phyloP scores from a whole-genome alignment of 2,113 vertebrate genomes.

The Esox niger region DNA sequence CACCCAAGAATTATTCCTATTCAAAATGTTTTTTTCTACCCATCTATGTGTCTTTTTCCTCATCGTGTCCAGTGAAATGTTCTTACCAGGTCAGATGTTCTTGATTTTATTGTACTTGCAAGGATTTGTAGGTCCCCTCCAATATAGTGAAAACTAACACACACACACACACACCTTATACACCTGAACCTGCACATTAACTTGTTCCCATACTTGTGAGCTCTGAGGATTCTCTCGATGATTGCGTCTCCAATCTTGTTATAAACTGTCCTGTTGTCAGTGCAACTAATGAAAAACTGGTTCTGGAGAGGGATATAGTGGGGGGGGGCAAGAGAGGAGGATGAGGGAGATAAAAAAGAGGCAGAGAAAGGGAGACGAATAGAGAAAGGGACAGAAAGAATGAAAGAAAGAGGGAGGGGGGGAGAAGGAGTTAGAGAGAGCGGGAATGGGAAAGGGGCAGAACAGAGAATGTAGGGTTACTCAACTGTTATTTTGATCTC shows the following conservation, averaged over 20 bases:
- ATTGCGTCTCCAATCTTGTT: slow-evolving; percentile 94
- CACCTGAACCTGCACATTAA: not conserved
- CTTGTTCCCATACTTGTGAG: slow-evolving; percentile 89
- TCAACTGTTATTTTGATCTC: too few species aligned
- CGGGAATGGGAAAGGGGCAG: too few species aligned
- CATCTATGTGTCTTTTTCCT: too few species aligned
- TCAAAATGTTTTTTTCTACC: too few species aligned
- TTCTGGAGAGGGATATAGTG: slow-evolving; percentile 76
- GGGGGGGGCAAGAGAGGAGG: slow-evolving; percentile 15
- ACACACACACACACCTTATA: not conserved
- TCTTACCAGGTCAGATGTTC: too few species aligned
- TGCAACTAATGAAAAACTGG: slow-evolving; percentile 98
- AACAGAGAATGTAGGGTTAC: not conserved
- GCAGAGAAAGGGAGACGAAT: not conserved
- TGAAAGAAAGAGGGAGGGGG: not conserved
- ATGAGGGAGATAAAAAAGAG: slow-evolving; percentile 35
- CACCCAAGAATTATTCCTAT: too few species aligned
- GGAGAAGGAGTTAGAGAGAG: not conserved
- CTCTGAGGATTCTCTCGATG: slow-evolving; percentile 88
- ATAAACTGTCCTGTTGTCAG: slow-evolving; percentile 87
- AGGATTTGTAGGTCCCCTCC: too few species aligned
- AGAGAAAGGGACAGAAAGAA: not conserved
- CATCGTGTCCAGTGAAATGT: too few species aligned
- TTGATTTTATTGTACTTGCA: too few species aligned
- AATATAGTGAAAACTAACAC: too few species aligned